A percentile compares a stretch with the other conserved stretches of the same genome.
Conservation (phyloP, 92 coral and sea anemone genomes). For the Scolanthus callimorphus region DNA sequence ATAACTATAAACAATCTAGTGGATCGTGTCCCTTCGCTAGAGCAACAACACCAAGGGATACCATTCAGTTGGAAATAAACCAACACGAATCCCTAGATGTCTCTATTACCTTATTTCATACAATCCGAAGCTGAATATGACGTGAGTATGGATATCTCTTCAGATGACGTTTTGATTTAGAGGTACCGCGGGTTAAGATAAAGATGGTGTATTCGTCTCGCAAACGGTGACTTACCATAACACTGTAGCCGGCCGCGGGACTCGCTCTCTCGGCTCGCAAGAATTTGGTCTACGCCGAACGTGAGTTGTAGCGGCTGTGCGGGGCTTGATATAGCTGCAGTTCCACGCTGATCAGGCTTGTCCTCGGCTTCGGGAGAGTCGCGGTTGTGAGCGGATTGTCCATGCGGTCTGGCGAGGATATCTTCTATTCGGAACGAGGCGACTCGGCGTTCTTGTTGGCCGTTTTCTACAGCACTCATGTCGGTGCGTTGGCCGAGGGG, state of each 20-base stretch:
- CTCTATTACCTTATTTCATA: too few relatives aligned
- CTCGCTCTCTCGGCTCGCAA: slow-evolving; percentile 52
- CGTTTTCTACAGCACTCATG: slow-evolving; percentile 45
- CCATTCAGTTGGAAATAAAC: too few relatives aligned
- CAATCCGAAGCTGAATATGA: too few relatives aligned
- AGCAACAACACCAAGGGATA: too few relatives aligned
- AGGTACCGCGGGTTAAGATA: too few relatives aligned
- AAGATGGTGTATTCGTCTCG: too few relatives aligned
- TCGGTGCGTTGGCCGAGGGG: slow-evolving; percentile 11
- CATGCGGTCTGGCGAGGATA: slow-evolving; percentile 64
- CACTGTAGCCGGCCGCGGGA: slow-evolving; percentile 50
- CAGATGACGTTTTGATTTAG: too few relatives aligned
- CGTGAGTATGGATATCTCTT: too few relatives aligned
- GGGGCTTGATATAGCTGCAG: slow-evolving; percentile 22
- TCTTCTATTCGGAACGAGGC: slow-evolving; percentile 88
- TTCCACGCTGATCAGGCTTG: slow-evolving; percentile 29
- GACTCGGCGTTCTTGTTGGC: slow-evolving; percentile 48
- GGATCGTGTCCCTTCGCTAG: too few relatives aligned
- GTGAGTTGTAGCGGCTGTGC: slow-evolving; percentile 44
- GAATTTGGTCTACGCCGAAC: slow-evolving; percentile 88
- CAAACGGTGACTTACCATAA: slow-evolving; percentile 80
- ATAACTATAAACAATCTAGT: too few relatives aligned
- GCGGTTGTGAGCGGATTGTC: background rate
- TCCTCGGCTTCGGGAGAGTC: slow-evolving; percentile 3
- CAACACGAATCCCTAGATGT: too few relatives aligned